Percentiles rank a stretch among this genome's conserved stretches.
phyloP scores from a whole-genome alignment of 92 coral and sea anemone genomes.

The Galaxea fascicularis region DNA sequence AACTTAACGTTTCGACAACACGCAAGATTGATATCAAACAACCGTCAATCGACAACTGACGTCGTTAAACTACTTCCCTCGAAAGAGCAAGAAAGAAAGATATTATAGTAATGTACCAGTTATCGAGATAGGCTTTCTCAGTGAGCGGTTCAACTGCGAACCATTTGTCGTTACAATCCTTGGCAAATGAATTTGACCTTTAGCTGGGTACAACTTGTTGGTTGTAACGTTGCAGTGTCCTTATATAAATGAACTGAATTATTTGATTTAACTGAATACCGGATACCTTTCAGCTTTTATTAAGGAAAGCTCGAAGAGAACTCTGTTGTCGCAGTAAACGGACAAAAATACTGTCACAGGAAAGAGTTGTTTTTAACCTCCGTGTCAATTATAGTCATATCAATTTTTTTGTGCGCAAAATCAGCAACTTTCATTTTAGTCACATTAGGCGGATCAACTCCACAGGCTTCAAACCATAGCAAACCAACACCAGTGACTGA shows the following conservation, averaged over 20 bases:
- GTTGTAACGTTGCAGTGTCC: background rate
- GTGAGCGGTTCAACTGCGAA: background rate
- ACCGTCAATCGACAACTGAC: background rate
- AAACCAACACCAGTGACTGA: no score
- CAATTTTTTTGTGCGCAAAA: no score
- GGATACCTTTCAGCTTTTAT: background rate
- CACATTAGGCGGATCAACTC: no score
- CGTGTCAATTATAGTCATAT: no score
- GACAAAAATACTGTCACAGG: no score
- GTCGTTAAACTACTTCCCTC: background rate
- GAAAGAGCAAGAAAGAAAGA: background rate
- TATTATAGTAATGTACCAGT: background rate
- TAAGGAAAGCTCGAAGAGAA: no score
- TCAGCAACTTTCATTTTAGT: no score
- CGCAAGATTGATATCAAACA: background rate
- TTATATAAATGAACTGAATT: background rate
- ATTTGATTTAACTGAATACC: background rate
- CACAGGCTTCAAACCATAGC: no score
- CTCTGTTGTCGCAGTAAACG: no score
- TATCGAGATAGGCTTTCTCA: background rate
- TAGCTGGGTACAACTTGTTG: background rate
- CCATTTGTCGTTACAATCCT: background rate
- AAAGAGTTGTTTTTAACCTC: no score
- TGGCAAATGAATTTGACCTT: conserved; percentile 3
- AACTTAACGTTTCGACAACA: background rate